These are phyloP conservation scores for Aphaenogaster ashmeadi DNA, from an alignment of 1,140 invertebrate species.

Conservation along the genomic window DNA sequence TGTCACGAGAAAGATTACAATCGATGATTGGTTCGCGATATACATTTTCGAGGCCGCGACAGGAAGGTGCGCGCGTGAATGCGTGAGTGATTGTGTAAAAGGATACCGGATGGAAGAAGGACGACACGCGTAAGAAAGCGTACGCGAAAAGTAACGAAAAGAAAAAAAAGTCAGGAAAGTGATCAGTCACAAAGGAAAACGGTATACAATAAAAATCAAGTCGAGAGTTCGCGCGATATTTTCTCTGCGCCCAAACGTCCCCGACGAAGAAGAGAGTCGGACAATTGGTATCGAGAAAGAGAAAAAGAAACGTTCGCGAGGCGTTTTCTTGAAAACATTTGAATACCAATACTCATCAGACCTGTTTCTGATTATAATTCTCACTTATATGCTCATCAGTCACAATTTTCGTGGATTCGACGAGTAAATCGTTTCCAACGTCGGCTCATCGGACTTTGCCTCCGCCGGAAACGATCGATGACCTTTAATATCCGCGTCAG, in stretches of 20 bases:
- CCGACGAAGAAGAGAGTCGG: constrained; percentile 24
- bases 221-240: constrained; percentile 27
- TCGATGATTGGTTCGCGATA: not conserved
- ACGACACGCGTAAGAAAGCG: constrained; percentile 62
- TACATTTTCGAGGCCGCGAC: constrained; percentile 67
- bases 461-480: constrained; percentile 41
- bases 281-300: constrained; percentile 21
- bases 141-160: constrained; percentile 35
- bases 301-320: constrained; percentile 22
- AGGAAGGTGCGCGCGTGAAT: constrained; percentile 78
- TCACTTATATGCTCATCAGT: constrained; percentile 33
- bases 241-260: constrained; percentile 44
- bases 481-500: constrained; percentile 19
- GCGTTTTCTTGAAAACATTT: constrained; percentile 82
- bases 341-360: constrained; percentile 85
- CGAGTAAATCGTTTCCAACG: constrained; percentile 18
- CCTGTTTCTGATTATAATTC: constrained; percentile 62
- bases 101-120: constrained; percentile 72
- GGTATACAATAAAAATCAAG: constrained; percentile 13
- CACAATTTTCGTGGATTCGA: constrained; percentile 45
- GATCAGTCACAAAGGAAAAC: not conserved
- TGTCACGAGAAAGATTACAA: not conserved
- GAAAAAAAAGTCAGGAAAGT: constrained; percentile 33
- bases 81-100: constrained; percentile 80
- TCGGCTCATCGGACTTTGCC: constrained; percentile 35